Evolutionary conservation across 2,888 invertebrate genomes (phyloP).

Genomic region (Phyto melanocephala): DNA sequence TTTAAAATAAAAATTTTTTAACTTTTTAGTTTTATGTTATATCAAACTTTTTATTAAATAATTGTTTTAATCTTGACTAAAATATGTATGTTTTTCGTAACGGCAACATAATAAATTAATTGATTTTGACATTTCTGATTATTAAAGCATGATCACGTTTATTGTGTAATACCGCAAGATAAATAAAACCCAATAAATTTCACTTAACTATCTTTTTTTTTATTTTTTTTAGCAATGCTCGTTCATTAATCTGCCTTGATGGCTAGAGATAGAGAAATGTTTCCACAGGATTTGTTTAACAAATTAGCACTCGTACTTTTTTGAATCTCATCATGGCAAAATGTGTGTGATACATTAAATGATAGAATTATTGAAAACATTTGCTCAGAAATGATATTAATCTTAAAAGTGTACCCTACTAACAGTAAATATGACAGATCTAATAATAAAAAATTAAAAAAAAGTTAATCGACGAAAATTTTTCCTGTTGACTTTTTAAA

Average conservation of each 20-base stretch:
- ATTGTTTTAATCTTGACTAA: too few relatives aligned
- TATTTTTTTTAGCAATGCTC: not conserved
- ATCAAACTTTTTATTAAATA: too few relatives aligned
- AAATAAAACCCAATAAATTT: conserved; percentile 34
- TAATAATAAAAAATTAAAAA: too few relatives aligned
- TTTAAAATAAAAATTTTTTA: too few relatives aligned
- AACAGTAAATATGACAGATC: not conserved
- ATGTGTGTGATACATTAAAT: conserved; percentile 6
- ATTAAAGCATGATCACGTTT: conserved; percentile 56
- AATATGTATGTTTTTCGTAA: too few relatives aligned
- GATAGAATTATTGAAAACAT: conserved; percentile 12
- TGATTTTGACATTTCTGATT: not conserved
- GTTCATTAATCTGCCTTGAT: conserved; percentile 24
- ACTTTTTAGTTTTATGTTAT: too few relatives aligned
- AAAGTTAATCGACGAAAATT: too few relatives aligned
- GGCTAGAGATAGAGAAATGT: conserved; percentile 21
- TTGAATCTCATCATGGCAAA: not conserved
- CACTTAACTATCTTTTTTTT: not conserved
- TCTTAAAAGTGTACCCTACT: not conserved
- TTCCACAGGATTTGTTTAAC: conserved; percentile 29
- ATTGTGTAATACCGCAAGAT: conserved; percentile 52
- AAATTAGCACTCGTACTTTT: not conserved
- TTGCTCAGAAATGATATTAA: conserved; percentile 10
- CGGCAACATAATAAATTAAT: conserved; percentile 2
- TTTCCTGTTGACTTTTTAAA: too few relatives aligned